Base-by-base conservation (phyloP, 1,140 invertebrate species). In the Aphelinus atriplicis region DNA sequence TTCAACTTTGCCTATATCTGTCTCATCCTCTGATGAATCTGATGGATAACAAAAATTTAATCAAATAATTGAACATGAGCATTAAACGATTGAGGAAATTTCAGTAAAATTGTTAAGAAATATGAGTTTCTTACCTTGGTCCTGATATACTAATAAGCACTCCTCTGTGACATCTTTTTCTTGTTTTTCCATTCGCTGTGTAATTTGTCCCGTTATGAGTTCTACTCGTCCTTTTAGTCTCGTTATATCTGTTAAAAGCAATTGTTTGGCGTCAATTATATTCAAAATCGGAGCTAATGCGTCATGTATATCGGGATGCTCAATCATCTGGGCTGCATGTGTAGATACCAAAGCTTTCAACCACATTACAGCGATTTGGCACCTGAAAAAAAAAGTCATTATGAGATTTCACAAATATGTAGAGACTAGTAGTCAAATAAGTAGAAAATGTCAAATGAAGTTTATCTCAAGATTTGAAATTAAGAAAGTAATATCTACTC, bases 251-350 rank as follows among this genome's bases (percentile, higher is more conserved):
- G 88, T 84, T 45, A 92, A 81, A 43, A 91, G 84, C 5, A 80
- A 81, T 73, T 90, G 81, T 74, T 92, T 88, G 43, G 88, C 88
- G 77, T 92, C 89, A 43, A 93, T 90, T n/a, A 90, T 87, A 63
- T 89, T 90, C 60, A 93, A 84, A 62, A 91, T 88, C 3, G 91
- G 89, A 51, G 87, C 85, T 55, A 93, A 84, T 45, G 89, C 72
- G n/a, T 90, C 89, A 2, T 84, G 82, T 47, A 90, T 80, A 58
- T 89, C 86, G 7, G 90, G 89, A 83, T 91, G 90, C 1, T 90
- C 88, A 66, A 93, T 88, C 26, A 94, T 78, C 66, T 92, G 88
- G 69, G 90, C 90, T 1, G 91, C 89, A 81, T 93, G 92, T 9
- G 89, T 88, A 69, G 88, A 84, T n/a, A 92, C 79, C 50, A 93